Percentiles rank a stretch among this genome's conserved stretches.
phyloP scores from a whole-genome alignment of 1,140 invertebrate genomes.

The Propsilocerus akamusi region DNA sequence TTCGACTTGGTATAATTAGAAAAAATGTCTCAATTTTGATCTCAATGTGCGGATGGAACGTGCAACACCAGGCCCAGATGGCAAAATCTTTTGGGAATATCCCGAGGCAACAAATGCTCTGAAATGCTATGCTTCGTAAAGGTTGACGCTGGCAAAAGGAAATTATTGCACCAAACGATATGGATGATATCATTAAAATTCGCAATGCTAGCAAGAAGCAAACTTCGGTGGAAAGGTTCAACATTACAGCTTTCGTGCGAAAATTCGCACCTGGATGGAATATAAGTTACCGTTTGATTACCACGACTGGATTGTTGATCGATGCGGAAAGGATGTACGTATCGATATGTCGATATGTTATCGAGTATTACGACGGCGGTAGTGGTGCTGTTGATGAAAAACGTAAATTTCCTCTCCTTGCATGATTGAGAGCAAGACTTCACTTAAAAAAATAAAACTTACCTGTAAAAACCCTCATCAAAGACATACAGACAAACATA shows the following conservation, averaged over 20 bases:
- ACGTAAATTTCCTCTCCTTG: constrained; percentile 81
- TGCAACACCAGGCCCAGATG: constrained; percentile 38
- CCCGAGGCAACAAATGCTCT: constrained; percentile 99
- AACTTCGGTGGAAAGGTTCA: constrained; percentile 95
- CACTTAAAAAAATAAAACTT: too few relatives aligned
- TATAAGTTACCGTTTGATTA: constrained; percentile 98
- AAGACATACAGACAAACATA: too few relatives aligned
- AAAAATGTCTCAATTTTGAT: too few relatives aligned
- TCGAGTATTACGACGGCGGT: constrained; percentile 97
- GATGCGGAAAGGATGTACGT: constrained; percentile 90
- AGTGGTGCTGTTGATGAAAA: constrained; percentile 59
- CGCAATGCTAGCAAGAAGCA: constrained; percentile 99
- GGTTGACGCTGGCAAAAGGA: constrained; percentile 97
- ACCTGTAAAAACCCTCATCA: too few relatives aligned
- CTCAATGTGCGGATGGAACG: too few relatives aligned
- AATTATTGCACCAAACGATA: constrained; percentile 71
- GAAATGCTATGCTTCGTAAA: constrained; percentile 99
- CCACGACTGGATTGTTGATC: constrained; percentile 98
- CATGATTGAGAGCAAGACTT: too few relatives aligned
- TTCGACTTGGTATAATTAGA: too few relatives aligned
- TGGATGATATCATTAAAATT: constrained; percentile 95
- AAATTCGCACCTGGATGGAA: constrained; percentile 63
- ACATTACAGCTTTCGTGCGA: constrained; percentile 85
- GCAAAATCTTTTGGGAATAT: constrained; percentile 79
- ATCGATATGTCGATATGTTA: too few relatives aligned